Evolutionary conservation across 1,140 invertebrate genomes (phyloP).

Genomic region (Popillia japonica): DNA sequence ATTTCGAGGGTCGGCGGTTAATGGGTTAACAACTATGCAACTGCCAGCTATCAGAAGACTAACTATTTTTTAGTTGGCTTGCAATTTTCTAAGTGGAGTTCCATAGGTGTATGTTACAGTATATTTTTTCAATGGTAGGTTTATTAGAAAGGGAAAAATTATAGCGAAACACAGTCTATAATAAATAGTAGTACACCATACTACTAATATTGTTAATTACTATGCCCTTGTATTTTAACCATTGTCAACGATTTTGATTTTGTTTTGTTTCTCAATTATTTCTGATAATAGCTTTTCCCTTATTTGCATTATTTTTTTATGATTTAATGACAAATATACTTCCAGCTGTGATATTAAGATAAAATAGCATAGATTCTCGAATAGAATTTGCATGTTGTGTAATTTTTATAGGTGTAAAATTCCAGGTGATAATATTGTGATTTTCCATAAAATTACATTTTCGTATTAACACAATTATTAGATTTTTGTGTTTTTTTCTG

Average conservation of each 20-base stretch:
- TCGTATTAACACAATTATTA: neutral
- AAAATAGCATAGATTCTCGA: neutral
- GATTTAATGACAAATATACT: neutral
- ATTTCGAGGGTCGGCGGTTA: too few relatives aligned
- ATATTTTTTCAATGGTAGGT: too few relatives aligned
- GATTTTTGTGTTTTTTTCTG: neutral
- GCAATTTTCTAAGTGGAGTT: too few relatives aligned
- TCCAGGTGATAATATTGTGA: conserved; percentile 2
- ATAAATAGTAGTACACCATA: too few relatives aligned
- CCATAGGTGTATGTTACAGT: too few relatives aligned
- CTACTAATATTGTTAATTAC: too few relatives aligned
- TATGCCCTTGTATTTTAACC: neutral
- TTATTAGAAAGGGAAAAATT: too few relatives aligned
- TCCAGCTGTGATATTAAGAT: neutral
- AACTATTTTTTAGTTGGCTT: too few relatives aligned
- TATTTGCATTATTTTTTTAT: neutral
- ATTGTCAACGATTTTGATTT: neutral
- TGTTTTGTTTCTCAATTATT: neutral
- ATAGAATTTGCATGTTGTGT: conserved; percentile 3
- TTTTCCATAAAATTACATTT: neutral
- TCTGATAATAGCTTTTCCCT: neutral
- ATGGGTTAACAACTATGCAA: too few relatives aligned
- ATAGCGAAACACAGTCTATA: neutral
- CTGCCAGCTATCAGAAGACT: too few relatives aligned
- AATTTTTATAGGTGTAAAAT: neutral